phyloP scores from a whole-genome alignment of 2,888 invertebrate genomes.

The Agriopis marginaria region DNA sequence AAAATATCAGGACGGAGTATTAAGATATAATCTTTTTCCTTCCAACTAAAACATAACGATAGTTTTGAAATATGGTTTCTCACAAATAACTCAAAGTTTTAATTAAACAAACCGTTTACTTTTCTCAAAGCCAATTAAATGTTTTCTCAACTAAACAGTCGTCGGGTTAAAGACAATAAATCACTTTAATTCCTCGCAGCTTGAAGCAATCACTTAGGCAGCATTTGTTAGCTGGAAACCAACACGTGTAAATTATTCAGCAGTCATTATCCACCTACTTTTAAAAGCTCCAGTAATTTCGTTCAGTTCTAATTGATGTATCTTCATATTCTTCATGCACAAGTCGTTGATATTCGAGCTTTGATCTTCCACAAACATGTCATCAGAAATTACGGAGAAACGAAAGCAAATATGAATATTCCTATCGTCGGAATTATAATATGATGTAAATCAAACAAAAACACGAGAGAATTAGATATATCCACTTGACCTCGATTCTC shows the following conservation, averaged over 20 bases:
- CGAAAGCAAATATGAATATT: slow-evolving; percentile 46
- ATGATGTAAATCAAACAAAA: slow-evolving; percentile 68
- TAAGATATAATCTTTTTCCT: background rate
- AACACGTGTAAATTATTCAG: slow-evolving; percentile 62
- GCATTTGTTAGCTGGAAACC: slow-evolving; percentile 54
- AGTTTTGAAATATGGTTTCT: slow-evolving; percentile 5
- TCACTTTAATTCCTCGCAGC: slow-evolving; percentile 53
- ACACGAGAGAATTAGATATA: slow-evolving; percentile 66
- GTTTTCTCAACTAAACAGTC: slow-evolving; percentile 31
- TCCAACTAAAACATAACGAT: background rate
- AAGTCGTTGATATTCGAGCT: slow-evolving; percentile 28
- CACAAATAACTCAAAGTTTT: slow-evolving; percentile 23
- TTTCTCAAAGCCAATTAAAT: slow-evolving; percentile 34
- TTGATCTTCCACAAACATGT: slow-evolving; percentile 36
- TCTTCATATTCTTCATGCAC: slow-evolving; percentile 24
- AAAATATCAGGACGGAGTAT: background rate
- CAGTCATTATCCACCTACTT: slow-evolving; percentile 49
- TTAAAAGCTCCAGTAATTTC: slow-evolving; percentile 17
- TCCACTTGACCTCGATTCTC: slow-evolving; percentile 78
- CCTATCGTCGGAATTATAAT: slow-evolving; percentile 58
- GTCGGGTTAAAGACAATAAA: slow-evolving; percentile 50
- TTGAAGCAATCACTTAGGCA: slow-evolving; percentile 60
- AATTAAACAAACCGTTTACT: slow-evolving; percentile 28
- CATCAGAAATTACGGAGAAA: slow-evolving; percentile 39
- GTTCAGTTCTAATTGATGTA: slow-evolving; percentile 40